Evolutionary conservation across 2,113 vertebrate genomes (phyloP).

Genomic region (Sakesphorus luctuosus): DNA sequence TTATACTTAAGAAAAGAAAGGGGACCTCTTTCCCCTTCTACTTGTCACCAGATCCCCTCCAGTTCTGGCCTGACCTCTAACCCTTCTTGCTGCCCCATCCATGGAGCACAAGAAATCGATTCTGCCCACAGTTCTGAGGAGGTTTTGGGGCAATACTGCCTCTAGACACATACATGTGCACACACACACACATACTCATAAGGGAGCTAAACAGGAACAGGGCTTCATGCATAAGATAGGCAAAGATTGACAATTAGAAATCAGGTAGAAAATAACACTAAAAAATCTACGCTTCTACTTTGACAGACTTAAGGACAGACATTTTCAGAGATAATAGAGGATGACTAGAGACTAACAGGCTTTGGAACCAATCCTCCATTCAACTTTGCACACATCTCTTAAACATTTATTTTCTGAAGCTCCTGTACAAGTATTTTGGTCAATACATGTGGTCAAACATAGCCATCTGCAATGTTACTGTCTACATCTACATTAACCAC

Average conservation of each 20-base stretch:
- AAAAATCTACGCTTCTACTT: background rate
- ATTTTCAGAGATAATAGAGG: background rate
- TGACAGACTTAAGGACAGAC: background rate
- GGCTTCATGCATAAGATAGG: accelerated
- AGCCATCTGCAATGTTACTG: background rate
- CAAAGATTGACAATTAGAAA: background rate
- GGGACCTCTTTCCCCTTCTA: background rate
- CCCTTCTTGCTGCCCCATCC: background rate
- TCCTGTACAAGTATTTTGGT: background rate
- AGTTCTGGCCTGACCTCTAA: background rate
- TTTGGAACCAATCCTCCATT: background rate
- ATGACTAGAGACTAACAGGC: background rate
- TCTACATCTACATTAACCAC: background rate
- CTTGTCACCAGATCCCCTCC: background rate
- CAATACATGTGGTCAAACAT: background rate
- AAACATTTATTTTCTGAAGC: background rate
- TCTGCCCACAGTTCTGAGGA: background rate
- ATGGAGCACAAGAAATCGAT: background rate
- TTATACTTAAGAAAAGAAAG: background rate
- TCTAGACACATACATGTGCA: accelerated
- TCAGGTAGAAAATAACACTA: background rate
- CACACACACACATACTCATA: accelerated
- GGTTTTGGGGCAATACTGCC: background rate
- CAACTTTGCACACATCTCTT: background rate
- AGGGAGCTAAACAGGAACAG: background rate